Evolutionary conservation across 2,113 vertebrate species (phyloP), one percentile per base, ranked within the genome.

Genomic region (Felis catus): DNA sequence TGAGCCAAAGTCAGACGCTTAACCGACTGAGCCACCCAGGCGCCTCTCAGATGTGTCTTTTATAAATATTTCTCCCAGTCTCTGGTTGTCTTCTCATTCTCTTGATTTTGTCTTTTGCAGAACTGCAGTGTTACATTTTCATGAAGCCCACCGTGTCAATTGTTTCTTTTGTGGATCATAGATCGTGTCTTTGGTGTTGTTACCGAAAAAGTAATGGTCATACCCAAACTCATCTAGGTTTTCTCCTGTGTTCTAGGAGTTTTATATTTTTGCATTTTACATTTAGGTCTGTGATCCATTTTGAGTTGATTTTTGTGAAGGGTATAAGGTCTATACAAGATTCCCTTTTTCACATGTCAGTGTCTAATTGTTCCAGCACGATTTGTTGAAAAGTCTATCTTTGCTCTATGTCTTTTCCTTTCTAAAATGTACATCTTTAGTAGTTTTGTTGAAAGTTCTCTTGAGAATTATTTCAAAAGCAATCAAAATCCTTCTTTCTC

Each of bases 401-500:
- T 51, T 70, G 48, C 48, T 70, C 19, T 53, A 33, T 74, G 82
- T 88, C 55, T 88, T 87, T 85, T 21, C 78, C 33, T 85, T 78
- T 90, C 41, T 11, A 61, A 82, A 71, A 79, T 83, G 9, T 65
- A 53, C 5, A 61, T 83, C 31, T 78, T 71, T n/a, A 71, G 53
- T 27, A 74, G 73, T 65, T 88, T 92, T 51, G 19, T 41, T 81
- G 76, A 84, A 82, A 78, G 29, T 78, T 51, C 66, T 90, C 53
- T 83, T 71, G 80, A 63, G 41, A 97, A 80, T 89, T 96, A 55
- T 89, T 82, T 96, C 74, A 92, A 92, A 92, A 87, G 68, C 13
- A 65, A 66, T 79, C 18, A 82, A 93, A 96, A n/a, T 66, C 36
- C 7, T 92, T 41, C 23, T 89, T 88, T 80, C 36, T 71, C 25